Evolutionary conservation across 2,888 invertebrate genomes (phyloP).

Genomic region (Drosophila leonis): DNA sequence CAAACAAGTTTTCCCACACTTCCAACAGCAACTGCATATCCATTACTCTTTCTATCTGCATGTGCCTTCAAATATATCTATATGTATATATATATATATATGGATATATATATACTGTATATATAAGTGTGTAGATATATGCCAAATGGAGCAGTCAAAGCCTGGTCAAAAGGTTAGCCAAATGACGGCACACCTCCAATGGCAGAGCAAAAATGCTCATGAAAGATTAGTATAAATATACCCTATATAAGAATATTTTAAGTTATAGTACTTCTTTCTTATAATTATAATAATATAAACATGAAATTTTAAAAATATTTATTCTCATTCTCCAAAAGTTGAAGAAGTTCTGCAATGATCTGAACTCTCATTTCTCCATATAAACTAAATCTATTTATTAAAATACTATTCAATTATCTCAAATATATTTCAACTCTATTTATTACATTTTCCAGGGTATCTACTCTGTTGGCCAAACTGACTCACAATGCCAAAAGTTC

Average conservation of each 20-base stretch:
- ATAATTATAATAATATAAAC: no score
- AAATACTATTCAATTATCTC: not conserved
- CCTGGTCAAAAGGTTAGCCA: slow-evolving; percentile 78
- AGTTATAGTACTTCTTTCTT: no score
- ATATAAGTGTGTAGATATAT: slow-evolving; percentile 26
- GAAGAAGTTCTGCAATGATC: not conserved
- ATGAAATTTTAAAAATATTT: no score
- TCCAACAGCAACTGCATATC: slow-evolving; percentile 34
- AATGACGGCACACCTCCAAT: slow-evolving; percentile 63
- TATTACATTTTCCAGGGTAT: slow-evolving; percentile 33
- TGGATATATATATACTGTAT: slow-evolving; percentile 7
- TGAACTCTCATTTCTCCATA: not conserved
- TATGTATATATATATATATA: slow-evolving; percentile 22
- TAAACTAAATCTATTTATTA: not conserved
- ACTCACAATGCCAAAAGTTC: slow-evolving; percentile 45
- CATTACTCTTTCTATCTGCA: slow-evolving; percentile 29
- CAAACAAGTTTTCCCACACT: slow-evolving; percentile 61
- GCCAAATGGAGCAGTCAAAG: slow-evolving; percentile 65
- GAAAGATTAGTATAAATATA: not conserved
- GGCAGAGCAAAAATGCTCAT: not conserved
- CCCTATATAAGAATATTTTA: slow-evolving; percentile 11
- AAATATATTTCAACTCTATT: not conserved
- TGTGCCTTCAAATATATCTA: slow-evolving; percentile 15
- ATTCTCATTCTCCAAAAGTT: no score
- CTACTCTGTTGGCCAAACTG: slow-evolving; percentile 16